Evolutionary conservation across 1,140 invertebrate species (phyloP), one percentile per base, ranked within the genome.

Genomic region (Plectrocnemia conspersa): DNA sequence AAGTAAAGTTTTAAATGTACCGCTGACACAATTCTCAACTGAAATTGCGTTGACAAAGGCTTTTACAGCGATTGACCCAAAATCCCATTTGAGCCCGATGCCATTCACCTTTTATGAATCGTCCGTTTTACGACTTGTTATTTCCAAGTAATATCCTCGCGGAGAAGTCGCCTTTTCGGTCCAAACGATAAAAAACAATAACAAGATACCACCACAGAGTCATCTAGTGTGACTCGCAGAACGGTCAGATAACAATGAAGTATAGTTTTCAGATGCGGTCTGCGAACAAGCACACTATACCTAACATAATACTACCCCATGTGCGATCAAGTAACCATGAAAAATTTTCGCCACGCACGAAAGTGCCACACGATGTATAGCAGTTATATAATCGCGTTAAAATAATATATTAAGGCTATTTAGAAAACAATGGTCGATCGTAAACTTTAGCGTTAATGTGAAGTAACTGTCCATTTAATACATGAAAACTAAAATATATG

Each of bases 51-150:
- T 9, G 9, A 45, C 22, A 22, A 45, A 45, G 16, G 16, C 21
- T 2, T 42, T 22, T 42, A 6, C 3, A 23, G 27, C 22, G 22
- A 45, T 22, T 18, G 16, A 27, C 21, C 21, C 21, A 2, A 22
- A 25, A 22, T 25, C 46, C 32, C 10, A 35, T 9, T 22, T 22
- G 6, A 21, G 42, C 7, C 16, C 24, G 18, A 25, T 33, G 21
- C 10, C 9, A 27, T 24, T 35, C 23, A 13, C 9, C 33, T 10
- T 38, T 38, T 38, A 38, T 38, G 35, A 38, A 38, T 16, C 35
- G 35, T 15, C 22, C n/a, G 18, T 32, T 50, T 50, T 50, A 50
- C 47, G 47, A 50, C 47, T 50, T 36, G 47, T 35, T 50, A 50
- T 50, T 50, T 50, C 25, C 21, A 15, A 18, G 2, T 11, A 18